Evolutionary conservation across 2,888 invertebrate species (phyloP).

Genomic region (Thelaira solivaga): DNA sequence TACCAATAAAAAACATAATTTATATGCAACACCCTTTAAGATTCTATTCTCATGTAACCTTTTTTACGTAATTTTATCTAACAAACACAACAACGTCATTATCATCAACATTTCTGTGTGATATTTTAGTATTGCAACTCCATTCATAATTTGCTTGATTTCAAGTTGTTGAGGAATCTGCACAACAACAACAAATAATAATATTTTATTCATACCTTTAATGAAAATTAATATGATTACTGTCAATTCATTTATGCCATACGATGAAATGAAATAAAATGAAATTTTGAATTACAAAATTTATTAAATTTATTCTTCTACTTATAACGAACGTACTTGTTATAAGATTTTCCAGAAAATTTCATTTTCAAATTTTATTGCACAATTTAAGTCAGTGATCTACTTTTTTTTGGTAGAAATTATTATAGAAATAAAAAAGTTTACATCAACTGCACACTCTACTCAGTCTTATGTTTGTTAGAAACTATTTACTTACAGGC

Average conservation of each 20-base stretch:
- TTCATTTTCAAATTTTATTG: too few species aligned
- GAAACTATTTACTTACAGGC: too few species aligned
- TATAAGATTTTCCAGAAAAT: too few species aligned
- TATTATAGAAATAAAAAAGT: too few species aligned
- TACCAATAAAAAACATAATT: too few species aligned
- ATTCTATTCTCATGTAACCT: too few species aligned
- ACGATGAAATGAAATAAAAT: neutral
- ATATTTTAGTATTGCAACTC: neutral
- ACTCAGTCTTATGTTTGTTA: too few species aligned
- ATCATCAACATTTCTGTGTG: neutral
- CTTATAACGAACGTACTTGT: too few species aligned
- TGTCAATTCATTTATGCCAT: neutral
- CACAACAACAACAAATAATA: neutral
- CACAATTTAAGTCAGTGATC: too few species aligned
- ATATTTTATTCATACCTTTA: constrained; percentile 58
- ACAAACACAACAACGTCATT: neutral
- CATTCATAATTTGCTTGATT: constrained; percentile 27
- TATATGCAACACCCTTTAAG: too few species aligned
- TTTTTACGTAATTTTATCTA: neutral
- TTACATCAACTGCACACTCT: too few species aligned
- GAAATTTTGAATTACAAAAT: neutral
- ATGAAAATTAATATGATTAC: constrained; percentile 53
- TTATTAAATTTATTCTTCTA: constrained; percentile 5
- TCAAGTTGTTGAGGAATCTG: neutral
- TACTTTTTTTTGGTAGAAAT: too few species aligned